A percentile compares a stretch with the other conserved stretches of the same genome.
phyloP scores from a whole-genome alignment of 2,888 invertebrate species.

The Cecidostiba fungosa region DNA sequence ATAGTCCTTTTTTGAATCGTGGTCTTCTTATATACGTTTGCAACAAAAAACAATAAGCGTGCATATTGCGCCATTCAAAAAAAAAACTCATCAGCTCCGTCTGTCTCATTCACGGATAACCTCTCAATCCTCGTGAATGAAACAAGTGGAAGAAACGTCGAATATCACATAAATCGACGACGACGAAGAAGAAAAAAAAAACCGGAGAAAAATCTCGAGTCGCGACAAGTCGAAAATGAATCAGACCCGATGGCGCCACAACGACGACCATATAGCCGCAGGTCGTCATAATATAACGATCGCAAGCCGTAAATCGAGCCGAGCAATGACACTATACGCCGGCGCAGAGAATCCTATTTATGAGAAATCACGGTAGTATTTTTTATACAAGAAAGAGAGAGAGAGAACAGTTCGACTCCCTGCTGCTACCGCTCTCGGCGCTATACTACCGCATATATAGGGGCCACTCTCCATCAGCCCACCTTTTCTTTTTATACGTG shows the following conservation, averaged over 20 bases:
- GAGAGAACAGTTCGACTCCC: slow-evolving; percentile 64
- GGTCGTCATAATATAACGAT: slow-evolving; percentile 36
- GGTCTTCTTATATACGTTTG: too few relatives aligned
- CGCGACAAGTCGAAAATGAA: slow-evolving; percentile 50
- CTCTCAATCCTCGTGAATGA: neutral
- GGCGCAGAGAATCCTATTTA: slow-evolving; percentile 68
- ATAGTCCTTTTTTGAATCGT: too few relatives aligned
- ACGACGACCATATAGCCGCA: neutral
- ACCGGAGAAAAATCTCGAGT: slow-evolving; percentile 69
- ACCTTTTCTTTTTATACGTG: slow-evolving; percentile 61
- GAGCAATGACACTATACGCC: slow-evolving; percentile 39
- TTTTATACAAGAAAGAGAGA: slow-evolving; percentile 66
- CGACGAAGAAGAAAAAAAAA: too few relatives aligned
- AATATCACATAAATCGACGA: neutral
- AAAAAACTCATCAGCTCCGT: too few relatives aligned
- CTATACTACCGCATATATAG: slow-evolving; percentile 16
- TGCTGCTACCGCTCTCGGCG: slow-evolving; percentile 64
- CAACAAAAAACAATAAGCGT: neutral
- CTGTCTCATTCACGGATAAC: neutral
- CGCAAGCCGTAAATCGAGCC: slow-evolving; percentile 52
- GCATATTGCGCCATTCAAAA: too few relatives aligned
- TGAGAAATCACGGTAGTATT: slow-evolving; percentile 70
- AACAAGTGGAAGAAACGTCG: too few relatives aligned
- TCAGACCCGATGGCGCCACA: slow-evolving; percentile 51
- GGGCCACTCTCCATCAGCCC: slow-evolving; percentile 57